Percentiles rank a stretch among this genome's conserved stretches.
Conservation (phyloP, 2,797 vertebrate genomes). For the Lacerta viridis region DNA sequence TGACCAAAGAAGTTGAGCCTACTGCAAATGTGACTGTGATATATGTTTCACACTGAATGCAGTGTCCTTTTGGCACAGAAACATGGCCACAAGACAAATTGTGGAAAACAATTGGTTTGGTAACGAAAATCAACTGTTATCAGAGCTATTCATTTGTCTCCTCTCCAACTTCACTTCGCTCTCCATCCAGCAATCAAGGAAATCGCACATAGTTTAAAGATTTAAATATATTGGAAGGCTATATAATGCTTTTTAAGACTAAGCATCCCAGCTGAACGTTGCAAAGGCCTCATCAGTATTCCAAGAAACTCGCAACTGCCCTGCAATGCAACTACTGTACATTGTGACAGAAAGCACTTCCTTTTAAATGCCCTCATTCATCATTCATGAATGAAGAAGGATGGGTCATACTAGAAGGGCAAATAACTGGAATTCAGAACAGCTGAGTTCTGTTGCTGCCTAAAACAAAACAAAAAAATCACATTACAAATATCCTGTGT, state of each 20-base stretch:
- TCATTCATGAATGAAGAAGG: conserved; percentile 1
- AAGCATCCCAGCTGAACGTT: conserved; percentile 30
- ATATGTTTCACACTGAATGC: neutral
- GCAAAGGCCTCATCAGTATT: conserved; percentile 7
- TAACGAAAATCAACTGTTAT: conserved; percentile 8
- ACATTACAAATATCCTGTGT: neutral
- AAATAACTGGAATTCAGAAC: conserved; percentile 16
- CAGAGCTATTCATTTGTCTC: conserved; percentile 16
- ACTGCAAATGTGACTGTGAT: conserved; percentile 22
- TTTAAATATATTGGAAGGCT: neutral
- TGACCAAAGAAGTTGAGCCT: conserved; percentile 23
- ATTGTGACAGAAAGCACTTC: neutral
- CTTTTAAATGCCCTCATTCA: conserved; percentile 34
- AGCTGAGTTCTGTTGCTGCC: neutral
- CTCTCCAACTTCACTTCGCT: conserved; percentile 19
- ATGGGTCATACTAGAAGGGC: conserved; percentile 1
- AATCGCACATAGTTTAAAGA: neutral
- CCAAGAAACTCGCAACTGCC: conserved; percentile 20
- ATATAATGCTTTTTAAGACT: neutral
- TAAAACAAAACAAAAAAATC: neutral
- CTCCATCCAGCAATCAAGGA: rapidly evolving
- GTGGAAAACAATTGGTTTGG: neutral
- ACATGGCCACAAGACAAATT: neutral
- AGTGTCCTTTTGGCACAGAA: neutral
- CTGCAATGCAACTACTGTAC: neutral